Base-by-base conservation (phyloP, 2,797 vertebrate genomes). In the Alectoris magna region DNA sequence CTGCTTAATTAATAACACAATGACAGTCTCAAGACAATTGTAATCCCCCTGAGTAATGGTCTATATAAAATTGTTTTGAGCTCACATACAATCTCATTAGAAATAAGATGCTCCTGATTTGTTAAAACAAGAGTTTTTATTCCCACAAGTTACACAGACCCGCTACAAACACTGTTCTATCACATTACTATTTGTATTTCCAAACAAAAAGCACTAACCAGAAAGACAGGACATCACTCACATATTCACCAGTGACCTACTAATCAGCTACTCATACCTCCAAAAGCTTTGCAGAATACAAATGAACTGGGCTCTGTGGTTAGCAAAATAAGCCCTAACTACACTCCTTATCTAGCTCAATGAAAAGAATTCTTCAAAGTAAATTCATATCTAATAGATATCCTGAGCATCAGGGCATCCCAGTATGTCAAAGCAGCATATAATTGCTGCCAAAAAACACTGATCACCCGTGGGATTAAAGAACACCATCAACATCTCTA, bases 1-100 rank as follows among this genome's bases (percentile, higher is more conserved):
- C 96, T 98, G 97, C 97, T 97, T 98, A 98, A 98, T 97, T 98
- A 98, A 98, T 97, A 94, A 92, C 91, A 98, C 98, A 98, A 97
- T 93, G 92, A 96, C 93, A 96, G 97, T 94, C 96, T 96, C 97
- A 95, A 97, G 98, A 97, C 98, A 98, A 98, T 97, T 97, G 94
- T n/a, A 97, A 97, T 96, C 96, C 97, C 97, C 94, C 90, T 23
- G 83, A 97, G 97, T 95, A 97, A 96, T n/a, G 83, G 81, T 93
- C 90, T 78, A 73, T 80, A 93, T 93, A 91, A 82, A 55, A 76
- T 80, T 94, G 82, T 73, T 92, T 84, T 67, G 87, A 93, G 68
- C 31, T 87, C 79, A 49, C 75, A 88, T 46, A 68, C 75, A 95
- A 79, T 76, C 75, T 60, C 75, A 87, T 60, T 73, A 92, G 87